Evolutionary conservation across 2,888 invertebrate species (phyloP).

Genomic region (Pseudococcus jackbeardsleyi): DNA sequence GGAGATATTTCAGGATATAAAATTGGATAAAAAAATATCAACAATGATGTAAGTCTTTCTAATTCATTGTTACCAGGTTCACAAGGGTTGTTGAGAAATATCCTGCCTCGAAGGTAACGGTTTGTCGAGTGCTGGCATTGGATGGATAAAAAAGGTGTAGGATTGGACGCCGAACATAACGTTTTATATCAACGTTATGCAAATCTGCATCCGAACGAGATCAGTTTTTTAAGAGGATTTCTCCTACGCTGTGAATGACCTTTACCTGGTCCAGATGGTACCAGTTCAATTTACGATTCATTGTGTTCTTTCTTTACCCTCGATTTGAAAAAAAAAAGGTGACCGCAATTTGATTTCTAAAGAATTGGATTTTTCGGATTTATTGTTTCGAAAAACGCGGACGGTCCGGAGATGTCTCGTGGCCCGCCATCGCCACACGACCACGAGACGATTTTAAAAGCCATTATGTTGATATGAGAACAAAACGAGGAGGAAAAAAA

Average conservation of each 20-base stretch:
- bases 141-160: background rate
- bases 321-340: background rate
- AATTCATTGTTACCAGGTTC: background rate
- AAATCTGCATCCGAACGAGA: background rate
- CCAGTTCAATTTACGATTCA: background rate
- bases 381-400: background rate
- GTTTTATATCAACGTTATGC: background rate
- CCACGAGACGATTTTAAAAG: background rate
- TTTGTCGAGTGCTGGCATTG: too few relatives aligned
- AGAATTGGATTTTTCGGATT: background rate
- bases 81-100: background rate
- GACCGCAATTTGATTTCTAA: background rate
- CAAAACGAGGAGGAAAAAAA: background rate
- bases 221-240: background rate
- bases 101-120: too few relatives aligned
- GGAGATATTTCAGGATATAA: background rate
- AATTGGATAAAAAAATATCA: background rate
- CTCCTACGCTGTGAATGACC: background rate
- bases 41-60: background rate
- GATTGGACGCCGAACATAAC: background rate
- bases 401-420: background rate
- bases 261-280: background rate
- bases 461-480: background rate
- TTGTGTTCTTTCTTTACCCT: background rate
- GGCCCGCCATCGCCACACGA: background rate